Evolutionary conservation across 2,888 invertebrate genomes (phyloP), one percentile per base, ranked within the genome.

Genomic region (Dascillus cervinus): DNA sequence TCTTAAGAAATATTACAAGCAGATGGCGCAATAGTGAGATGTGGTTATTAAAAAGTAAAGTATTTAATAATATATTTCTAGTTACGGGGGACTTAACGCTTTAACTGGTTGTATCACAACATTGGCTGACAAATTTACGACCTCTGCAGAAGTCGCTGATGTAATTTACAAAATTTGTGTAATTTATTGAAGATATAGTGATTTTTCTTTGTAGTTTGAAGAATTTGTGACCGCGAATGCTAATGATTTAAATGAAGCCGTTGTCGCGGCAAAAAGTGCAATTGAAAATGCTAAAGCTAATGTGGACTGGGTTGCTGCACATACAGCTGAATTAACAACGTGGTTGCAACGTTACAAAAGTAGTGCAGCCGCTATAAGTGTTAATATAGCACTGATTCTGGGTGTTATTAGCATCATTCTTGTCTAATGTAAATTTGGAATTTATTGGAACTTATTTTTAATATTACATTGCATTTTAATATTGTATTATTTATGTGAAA

Each of bases 31-130:
- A n/a, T n/a, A n/a, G n/a, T n/a, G n/a, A n/a, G n/a, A n/a, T n/a
- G n/a, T n/a, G n/a, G n/a, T n/a, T n/a, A n/a, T n/a, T n/a, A n/a
- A n/a, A n/a, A n/a, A n/a, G n/a, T n/a, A n/a, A n/a, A n/a, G n/a
- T n/a, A n/a, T n/a, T n/a, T 12, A 13, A 25, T 28, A 12, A 26
- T 34, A 42, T 19, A 29, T 43, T 48, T 53, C 31, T 34, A 72
- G 71, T 51, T 71, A 70, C 17, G 70, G 69, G 5, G 69, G 72
- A 5, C 37, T 62, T 11, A 64, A 65, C 10, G 67, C 64, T 37
- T 46, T 73, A 1, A 66, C 67, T 37, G 64, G 64, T 11, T 43
- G 55, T 21, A 39, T 61, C 15, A 43, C 33, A 9, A 47, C 43
- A 17, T 42, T 61, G 13, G 60, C 58, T 10, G 50, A 46, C 23